Evolutionary conservation across 2,797 vertebrate species (phyloP).

Genomic region (Neosalanx taihuensis): DNA sequence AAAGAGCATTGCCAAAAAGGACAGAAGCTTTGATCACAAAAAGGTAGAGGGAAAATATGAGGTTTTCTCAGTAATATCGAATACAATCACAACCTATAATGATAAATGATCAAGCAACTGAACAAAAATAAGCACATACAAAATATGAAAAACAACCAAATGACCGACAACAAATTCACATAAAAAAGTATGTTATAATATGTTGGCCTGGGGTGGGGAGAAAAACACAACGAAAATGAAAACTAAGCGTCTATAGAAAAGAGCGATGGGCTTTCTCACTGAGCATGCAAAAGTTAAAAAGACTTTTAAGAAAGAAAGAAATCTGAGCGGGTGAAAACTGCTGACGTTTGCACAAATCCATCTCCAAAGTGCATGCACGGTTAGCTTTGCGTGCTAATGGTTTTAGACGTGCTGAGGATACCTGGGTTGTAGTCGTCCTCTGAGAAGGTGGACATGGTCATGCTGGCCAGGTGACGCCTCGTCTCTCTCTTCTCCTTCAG

Average conservation of each 20-base stretch:
- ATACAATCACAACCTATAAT: neutral
- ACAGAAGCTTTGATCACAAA: conserved; percentile 23
- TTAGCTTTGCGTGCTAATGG: neutral
- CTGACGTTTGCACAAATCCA: no score
- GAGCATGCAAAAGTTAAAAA: neutral
- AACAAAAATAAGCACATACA: neutral
- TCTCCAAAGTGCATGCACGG: no score
- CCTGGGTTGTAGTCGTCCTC: conserved; percentile 75
- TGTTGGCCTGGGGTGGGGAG: no score
- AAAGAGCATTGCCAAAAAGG: conserved; percentile 26
- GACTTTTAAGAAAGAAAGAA: neutral
- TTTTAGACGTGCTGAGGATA: conserved; percentile 41
- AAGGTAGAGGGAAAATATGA: conserved; percentile 5
- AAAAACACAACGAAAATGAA: no score
- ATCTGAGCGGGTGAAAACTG: neutral
- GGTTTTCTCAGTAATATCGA: neutral
- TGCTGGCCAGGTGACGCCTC: conserved; percentile 81
- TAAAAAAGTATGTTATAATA: neutral
- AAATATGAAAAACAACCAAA: neutral
- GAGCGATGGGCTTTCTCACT: neutral
- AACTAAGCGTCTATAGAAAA: no score
- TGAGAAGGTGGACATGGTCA: conserved; percentile 80
- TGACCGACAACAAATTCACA: neutral
- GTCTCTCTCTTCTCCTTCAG: conserved; percentile 87
- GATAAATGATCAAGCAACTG: neutral